These are phyloP conservation scores for Cheilosia vernalis DNA, from an alignment of 2,888 invertebrate genomes.

Conservation along the genomic window DNA sequence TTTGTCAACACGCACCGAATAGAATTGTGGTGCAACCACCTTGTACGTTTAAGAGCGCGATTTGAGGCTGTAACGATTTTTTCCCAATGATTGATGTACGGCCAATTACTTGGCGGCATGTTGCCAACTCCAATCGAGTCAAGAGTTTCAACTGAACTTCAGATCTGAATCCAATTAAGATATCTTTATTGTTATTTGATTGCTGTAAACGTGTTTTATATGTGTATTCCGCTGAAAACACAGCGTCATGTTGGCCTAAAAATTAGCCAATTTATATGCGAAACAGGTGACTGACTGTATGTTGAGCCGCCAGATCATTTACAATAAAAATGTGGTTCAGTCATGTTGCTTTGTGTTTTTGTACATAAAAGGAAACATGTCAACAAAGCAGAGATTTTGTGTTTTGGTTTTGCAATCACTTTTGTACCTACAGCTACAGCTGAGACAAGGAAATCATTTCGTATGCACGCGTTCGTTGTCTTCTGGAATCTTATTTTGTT, in stretches of 20 bases:
- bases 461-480: too few relatives aligned
- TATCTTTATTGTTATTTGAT: conserved; percentile 6
- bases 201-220: conserved; percentile 4
- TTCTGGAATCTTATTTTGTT: too few relatives aligned
- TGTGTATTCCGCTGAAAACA: not conserved
- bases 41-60: conserved; percentile 18
- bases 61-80: conserved; percentile 2
- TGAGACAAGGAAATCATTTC: not conserved
- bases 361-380: not conserved
- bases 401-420: conserved; percentile 4
- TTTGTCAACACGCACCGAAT: conserved; percentile 3
- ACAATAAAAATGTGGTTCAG: conserved; percentile 40
- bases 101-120: conserved; percentile 12
- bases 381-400: not conserved
- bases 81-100: conserved; percentile 28
- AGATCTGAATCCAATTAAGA: not conserved
- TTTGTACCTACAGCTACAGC: not conserved
- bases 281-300: conserved; percentile 35
- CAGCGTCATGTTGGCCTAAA: conserved; percentile 53
- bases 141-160: conserved; percentile 2
- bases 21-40: not conserved
- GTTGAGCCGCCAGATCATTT: conserved; percentile 6
- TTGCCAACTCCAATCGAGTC: conserved; percentile 6
- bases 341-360: conserved; percentile 3
- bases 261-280: conserved; percentile 47